Evolutionary conservation across 2,888 invertebrate species (phyloP).

Genomic region (Pomacea canaliculata): DNA sequence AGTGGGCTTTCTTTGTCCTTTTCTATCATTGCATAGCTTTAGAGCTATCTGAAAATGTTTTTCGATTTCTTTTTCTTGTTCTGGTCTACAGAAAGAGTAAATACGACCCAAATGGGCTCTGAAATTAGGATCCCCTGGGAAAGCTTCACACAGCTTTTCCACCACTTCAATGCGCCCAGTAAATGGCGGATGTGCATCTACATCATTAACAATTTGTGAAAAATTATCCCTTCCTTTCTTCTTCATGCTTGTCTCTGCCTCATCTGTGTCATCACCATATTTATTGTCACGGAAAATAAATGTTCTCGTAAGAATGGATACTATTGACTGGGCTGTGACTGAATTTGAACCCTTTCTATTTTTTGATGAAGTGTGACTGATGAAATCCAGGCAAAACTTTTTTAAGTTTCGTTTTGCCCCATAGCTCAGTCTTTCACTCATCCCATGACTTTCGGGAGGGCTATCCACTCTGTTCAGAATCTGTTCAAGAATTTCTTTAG

Average conservation of each 20-base stretch:
- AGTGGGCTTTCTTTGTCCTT: constrained; percentile 9
- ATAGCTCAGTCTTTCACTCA: constrained; percentile 26
- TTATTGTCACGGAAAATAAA: constrained; percentile 43
- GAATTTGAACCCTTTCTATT: constrained; percentile 30
- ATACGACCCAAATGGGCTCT: constrained; percentile 45
- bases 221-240: constrained; percentile 30
- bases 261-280: constrained; percentile 34
- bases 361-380: constrained; percentile 29
- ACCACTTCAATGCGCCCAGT: constrained; percentile 39
- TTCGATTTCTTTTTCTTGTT: constrained; percentile 38
- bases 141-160: constrained; percentile 36
- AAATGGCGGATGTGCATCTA: constrained; percentile 38
- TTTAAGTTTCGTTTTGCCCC: constrained; percentile 35
- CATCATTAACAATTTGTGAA: constrained; percentile 39
- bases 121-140: constrained; percentile 41
- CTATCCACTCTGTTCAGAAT: constrained; percentile 7
- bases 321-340: constrained; percentile 24
- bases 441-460: background rate
- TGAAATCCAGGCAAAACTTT: constrained; percentile 37
- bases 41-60: constrained; percentile 37
- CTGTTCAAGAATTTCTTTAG: constrained; percentile 39
- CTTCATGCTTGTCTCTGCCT: too few species aligned
- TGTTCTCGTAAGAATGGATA: constrained; percentile 37
- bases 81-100: constrained; percentile 39
- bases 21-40: constrained; percentile 27